Percentiles rank a stretch among this genome's conserved stretches.
Conservation (phyloP, 2,888 invertebrate species). For the Cryptocephalus primarius region DNA sequence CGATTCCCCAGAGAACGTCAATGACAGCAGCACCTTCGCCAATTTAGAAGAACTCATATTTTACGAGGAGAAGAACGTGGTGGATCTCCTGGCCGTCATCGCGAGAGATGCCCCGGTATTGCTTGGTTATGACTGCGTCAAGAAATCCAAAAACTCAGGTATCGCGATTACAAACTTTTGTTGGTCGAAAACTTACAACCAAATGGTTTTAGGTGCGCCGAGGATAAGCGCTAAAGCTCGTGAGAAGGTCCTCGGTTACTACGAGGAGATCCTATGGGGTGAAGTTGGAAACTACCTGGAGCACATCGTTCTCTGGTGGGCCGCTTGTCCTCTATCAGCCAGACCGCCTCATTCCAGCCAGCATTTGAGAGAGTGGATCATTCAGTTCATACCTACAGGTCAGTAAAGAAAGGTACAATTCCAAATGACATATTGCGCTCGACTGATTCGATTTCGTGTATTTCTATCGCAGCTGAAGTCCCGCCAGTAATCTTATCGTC, state of each 20-base stretch:
- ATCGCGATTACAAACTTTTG: neutral
- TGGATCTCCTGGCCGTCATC: slow-evolving; percentile 48
- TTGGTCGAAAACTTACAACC: neutral
- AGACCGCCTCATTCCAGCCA: slow-evolving; percentile 53
- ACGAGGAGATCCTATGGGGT: slow-evolving; percentile 68
- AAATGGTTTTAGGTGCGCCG: slow-evolving; percentile 39
- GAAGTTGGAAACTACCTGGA: slow-evolving; percentile 71
- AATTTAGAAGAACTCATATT: slow-evolving; percentile 48
- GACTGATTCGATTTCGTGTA: no score
- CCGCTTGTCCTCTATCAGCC: slow-evolving; percentile 57
- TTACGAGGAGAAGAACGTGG: slow-evolving; percentile 57
- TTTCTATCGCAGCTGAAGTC: slow-evolving; percentile 29
- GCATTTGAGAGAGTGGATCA: slow-evolving; percentile 54
- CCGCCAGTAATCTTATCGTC: slow-evolving; percentile 61
- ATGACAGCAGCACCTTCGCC: slow-evolving; percentile 37
- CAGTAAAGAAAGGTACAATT: no score
- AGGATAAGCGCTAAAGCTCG: slow-evolving; percentile 50
- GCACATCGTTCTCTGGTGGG: slow-evolving; percentile 79
- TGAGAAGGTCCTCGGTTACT: slow-evolving; percentile 55
- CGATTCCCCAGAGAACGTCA: slow-evolving; percentile 7
- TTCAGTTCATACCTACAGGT: slow-evolving; percentile 49
- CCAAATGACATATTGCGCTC: no score
- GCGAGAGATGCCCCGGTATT: slow-evolving; percentile 48
- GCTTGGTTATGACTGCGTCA: slow-evolving; percentile 50
- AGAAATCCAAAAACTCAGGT: slow-evolving; percentile 41